Base-by-base conservation (phyloP, 2,113 vertebrate genomes). In the Microtus oregoni region DNA sequence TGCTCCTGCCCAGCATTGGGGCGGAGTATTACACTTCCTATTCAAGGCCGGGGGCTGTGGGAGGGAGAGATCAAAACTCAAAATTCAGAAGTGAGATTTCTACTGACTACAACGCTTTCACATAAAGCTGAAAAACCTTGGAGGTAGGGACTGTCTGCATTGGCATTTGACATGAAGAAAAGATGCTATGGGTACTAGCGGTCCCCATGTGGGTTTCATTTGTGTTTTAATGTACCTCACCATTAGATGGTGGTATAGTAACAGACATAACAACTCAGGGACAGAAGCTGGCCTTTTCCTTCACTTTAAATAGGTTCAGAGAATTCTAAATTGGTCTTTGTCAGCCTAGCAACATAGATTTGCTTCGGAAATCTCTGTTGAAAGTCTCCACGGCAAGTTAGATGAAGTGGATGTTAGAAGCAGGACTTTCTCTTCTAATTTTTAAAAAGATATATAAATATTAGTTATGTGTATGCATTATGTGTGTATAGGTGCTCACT, bases 201-300 rank as follows among this genome's bases (percentile, higher is more conserved):
- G 47, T 78, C 61, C 72, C 77, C 70, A 35, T n/a, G 9, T 50
- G 30, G 73, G 61, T 73, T 38, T 3, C 2, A 20, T 58, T 72
- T 94, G 89, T 91, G 95, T 86, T 96, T 95, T 95, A 92, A 97
- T 58, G 38, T 38, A 47, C 44, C 52, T 96, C 30, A 1, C 97
- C 97, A 97, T 96, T 96, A 97, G 97, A 91, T 97, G 97, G 97
- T 86, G 17, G 96, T 95, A 94, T 91, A 92, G 95, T 55, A 79
- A 95, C 65, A 94, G 38, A 75, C 50, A 91, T 86, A 11, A 70
- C n/a, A 47, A 6, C 44, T 14, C 73, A n/a, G 87, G 78, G 38
- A 50, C 12, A 0, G 10, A 44, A 38, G 10, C 73, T 14, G 8
- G 5, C 55, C 72, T 82, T 72, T 70, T 90, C 12, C n/a, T 61